Base-by-base conservation (phyloP, 1,140 invertebrate genomes). In the Propsilocerus akamusi region DNA sequence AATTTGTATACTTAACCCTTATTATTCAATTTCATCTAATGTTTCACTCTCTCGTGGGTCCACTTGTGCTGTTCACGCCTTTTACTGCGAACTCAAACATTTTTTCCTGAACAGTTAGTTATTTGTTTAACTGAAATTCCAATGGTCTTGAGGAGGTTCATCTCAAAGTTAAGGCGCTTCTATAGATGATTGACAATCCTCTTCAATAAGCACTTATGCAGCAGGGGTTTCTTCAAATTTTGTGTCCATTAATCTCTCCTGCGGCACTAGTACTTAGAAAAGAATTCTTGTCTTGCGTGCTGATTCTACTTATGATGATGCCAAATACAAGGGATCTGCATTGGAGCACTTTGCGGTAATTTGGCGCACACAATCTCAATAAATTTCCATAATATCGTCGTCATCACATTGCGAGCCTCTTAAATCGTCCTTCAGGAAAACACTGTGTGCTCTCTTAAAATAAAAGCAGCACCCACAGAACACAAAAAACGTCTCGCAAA, bases 221-320 rank as follows among this genome's bases (percentile, higher is more conserved):
- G 63, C 63, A 65, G 63, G 63, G 58, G 63, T 59, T 58, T 59
- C 55, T 17, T 17, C 5, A 41, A 20, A 17, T 20, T 59, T n/a
- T n/a, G n/a, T n/a, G n/a, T n/a, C n/a, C n/a, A 53, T 55, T 54
- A 62, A 58, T 60, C 61, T 63, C 63, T 65, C 63, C 63, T 65
- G 62, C 63, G 63, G 63, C 63, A 65, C 62, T 63, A 65, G 63
- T 65, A 65, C 63, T 65, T 65, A 65, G 63, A 58, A 62, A 64
- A 65, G 63, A 49, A 52, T 26, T 48, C 22, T 49, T 49, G 14
- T 49, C 7, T 8, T 37, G 12, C 5, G 10, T 24, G 7, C 6
- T n/a, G 2, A 25, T n/a, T 41, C 20, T 23, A 22, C 12, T 30
- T 30, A n/a, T 3, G 14, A 10, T 30, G 28, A 10, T 30, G 28